These are phyloP conservation scores for Hemibagrus guttatus DNA, from an alignment of 2,797 vertebrate genomes.

Conservation along the genomic window DNA sequence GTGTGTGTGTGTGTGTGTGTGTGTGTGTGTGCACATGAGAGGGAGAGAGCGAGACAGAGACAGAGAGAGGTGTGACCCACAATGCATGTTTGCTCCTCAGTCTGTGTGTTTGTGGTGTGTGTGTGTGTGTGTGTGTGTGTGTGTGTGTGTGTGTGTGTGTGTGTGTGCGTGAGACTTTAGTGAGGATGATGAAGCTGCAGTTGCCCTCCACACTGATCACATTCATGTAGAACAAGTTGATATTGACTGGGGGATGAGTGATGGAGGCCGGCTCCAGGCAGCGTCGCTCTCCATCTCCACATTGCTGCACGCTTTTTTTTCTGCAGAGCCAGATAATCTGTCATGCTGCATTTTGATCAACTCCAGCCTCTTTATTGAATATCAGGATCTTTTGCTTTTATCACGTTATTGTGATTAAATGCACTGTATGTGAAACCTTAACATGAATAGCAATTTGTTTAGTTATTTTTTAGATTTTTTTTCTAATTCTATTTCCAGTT, in stretches of 20 bases:
- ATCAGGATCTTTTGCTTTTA: background rate
- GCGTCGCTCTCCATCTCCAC: constrained; percentile 52
- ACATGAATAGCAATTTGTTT: background rate
- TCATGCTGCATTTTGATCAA: constrained; percentile 53
- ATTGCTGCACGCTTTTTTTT: constrained; percentile 23
- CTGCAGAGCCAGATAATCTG: constrained; percentile 42
- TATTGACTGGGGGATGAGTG: constrained; percentile 93
- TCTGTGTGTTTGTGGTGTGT: constrained; percentile 41
- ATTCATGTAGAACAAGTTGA: constrained; percentile 94
- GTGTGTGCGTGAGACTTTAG: constrained; percentile 61
- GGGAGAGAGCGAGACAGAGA: constrained; percentile 60
- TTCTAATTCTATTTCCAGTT: background rate
- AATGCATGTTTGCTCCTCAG: constrained; percentile 4
- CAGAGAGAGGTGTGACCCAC: background rate
- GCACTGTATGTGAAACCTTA: background rate
- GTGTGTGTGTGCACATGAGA: constrained; percentile 24
- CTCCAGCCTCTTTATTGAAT: constrained; percentile 46
- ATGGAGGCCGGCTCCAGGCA: constrained; percentile 75
- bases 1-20: constrained; percentile 33
- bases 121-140: constrained; percentile 53
- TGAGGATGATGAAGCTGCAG: constrained; percentile 86
- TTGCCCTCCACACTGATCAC: constrained; percentile 90
- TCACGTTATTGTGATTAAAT: background rate
- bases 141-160: constrained; percentile 28
- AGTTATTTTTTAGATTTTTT: background rate